Evolutionary conservation across 2,797 vertebrate species (phyloP).

Genomic region (Notolabrus celidotus): DNA sequence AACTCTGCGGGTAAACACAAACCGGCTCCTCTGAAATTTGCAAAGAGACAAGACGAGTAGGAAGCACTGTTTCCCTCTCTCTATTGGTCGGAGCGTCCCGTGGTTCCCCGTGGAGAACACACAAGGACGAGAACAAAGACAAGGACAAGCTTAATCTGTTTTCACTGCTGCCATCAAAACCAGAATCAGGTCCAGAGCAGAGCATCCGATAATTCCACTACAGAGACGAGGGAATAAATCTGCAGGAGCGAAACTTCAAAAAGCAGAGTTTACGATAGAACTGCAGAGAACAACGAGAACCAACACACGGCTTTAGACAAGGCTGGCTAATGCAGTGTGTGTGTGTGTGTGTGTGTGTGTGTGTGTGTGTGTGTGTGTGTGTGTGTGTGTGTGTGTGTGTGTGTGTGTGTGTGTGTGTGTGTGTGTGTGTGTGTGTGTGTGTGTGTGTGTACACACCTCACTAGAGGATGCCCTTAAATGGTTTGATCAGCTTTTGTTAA

Average conservation of each 20-base stretch:
- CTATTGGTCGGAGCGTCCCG: background rate
- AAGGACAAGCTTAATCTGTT: slow-evolving; percentile 45
- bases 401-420: background rate
- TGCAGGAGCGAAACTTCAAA: background rate
- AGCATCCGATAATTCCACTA: background rate
- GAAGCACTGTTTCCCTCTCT: slow-evolving; percentile 4
- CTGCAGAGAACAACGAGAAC: background rate
- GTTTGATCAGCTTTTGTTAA: slow-evolving; percentile 40
- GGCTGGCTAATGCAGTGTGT: background rate
- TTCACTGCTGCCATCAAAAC: slow-evolving; percentile 27
- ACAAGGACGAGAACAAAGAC: slow-evolving; percentile 43
- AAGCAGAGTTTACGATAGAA: background rate
- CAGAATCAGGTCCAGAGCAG: background rate
- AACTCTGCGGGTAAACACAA: too few relatives aligned
- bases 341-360: slow-evolving; percentile 3
- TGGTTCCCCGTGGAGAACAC: slow-evolving; percentile 25
- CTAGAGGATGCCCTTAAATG: slow-evolving; percentile 20
- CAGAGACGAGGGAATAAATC: background rate
- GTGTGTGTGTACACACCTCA: background rate
- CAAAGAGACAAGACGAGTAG: background rate
- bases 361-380: background rate
- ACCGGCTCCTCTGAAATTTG: background rate
- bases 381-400: slow-evolving; percentile 15
- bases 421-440: too few relatives aligned
- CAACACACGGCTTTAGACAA: background rate